Evolutionary conservation across 2,797 vertebrate species (phyloP), one percentile per base, ranked within the genome.

Genomic region (Adrianichthys oophorus): DNA sequence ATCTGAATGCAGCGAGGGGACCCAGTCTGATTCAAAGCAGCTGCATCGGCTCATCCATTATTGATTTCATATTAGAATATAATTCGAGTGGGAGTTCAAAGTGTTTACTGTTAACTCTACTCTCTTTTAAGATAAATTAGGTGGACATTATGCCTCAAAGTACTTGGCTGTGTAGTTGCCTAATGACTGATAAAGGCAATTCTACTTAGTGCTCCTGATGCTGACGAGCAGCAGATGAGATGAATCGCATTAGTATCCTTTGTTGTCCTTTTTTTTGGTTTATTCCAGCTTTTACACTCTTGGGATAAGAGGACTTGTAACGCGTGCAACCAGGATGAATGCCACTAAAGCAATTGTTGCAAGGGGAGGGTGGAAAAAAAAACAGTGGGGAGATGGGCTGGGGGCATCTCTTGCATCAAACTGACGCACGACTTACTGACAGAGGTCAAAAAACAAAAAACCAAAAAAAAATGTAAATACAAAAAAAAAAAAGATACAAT

Each of bases 361-460:
- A 41, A 50, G n/a, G 32, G 63, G 52, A 52, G 2, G 60, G 32
- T 46, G 46, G 59, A 64, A 68, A 59, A 55, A 49, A 63, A 57
- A 68, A 59, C 66, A 68, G 50, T 7, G n/a, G 7, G 56, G 26
- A 26, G 50, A 59, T 29, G 13, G 29, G 10, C 14, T 43, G 29
- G 89, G 90, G 90, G 92, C 89, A 90, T 93, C 93, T 93, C 82
- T 88, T 95, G 93, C 94, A 96, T 96, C 95, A 95, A 89, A 80
- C 74, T 96, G 95, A 96, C 90, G 92, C 92, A 95, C 74, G 56
- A 93, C 86, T 89, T 89, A 52, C 79, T 85, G 89, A 86, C 89
- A 91, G 80, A 83, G 88, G 92, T 93, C 88, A 84, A 92, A 89
- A 92, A 13, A 4, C n/a, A n/a, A n/a, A 15, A 18, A 50, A 55